Percentiles rank a stretch among this genome's conserved stretches.
phyloP scores from a whole-genome alignment of 2,797 vertebrate genomes.

The Amblyraja radiata region DNA sequence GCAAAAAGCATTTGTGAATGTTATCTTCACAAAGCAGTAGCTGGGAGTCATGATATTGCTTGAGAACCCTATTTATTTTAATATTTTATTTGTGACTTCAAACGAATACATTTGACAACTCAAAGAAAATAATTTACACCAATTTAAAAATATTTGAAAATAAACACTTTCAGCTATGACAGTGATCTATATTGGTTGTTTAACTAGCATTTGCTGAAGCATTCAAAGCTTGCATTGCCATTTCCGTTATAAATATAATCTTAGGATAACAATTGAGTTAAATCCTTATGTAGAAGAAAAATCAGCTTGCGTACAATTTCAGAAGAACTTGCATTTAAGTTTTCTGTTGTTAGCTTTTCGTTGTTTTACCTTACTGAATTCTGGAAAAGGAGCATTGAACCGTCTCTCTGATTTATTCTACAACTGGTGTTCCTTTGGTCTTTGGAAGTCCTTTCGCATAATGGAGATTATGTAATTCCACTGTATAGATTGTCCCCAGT shows the following conservation, averaged over 20 bases:
- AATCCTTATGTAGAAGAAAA: background rate
- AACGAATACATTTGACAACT: background rate
- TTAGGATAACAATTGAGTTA: background rate
- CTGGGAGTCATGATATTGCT: background rate
- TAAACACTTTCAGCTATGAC: background rate
- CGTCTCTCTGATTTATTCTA: background rate
- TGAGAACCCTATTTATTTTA: conserved; percentile 1
- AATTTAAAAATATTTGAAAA: background rate
- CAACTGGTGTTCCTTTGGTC: background rate
- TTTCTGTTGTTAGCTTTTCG: background rate
- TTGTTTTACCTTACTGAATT: background rate
- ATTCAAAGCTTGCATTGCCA: background rate
- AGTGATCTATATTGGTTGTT: background rate
- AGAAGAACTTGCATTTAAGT: background rate
- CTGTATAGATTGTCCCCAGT: background rate
- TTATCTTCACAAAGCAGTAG: background rate
- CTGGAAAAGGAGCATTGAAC: background rate
- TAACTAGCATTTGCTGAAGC: background rate
- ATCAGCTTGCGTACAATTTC: background rate
- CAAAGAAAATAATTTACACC: background rate
- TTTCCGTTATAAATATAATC: background rate
- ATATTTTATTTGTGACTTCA: background rate
- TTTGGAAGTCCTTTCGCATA: background rate
- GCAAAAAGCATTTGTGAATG: background rate
- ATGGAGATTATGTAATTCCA: background rate